phyloP scores from a whole-genome alignment of 2,113 vertebrate species.

The Hipposideros armiger region DNA sequence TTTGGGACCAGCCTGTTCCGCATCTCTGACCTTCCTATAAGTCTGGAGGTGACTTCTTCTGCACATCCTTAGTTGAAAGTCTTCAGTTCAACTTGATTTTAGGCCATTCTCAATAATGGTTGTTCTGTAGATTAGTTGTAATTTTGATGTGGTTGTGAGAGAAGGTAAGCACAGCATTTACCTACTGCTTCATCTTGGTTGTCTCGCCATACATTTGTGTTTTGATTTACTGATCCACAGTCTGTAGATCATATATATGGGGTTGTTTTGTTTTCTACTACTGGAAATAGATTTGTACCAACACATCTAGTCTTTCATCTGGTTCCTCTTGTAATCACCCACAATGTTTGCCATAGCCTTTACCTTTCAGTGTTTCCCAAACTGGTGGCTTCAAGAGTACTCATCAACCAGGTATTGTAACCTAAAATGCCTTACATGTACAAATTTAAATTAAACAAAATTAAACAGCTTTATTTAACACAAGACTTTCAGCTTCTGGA shows the following conservation, averaged over 20 bases:
- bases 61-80: too few relatives aligned
- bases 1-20: too few relatives aligned
- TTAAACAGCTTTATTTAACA: neutral
- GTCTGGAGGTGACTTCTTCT: too few relatives aligned
- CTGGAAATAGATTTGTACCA: neutral
- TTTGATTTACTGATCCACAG: neutral
- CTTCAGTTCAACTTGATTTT: too few relatives aligned
- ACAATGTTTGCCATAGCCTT: fast-evolving
- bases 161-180: too few relatives aligned
- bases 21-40: too few relatives aligned
- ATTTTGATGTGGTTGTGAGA: too few relatives aligned
- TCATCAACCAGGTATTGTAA: neutral
- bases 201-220: neutral
- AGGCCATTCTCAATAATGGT: too few relatives aligned
- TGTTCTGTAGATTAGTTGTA: too few relatives aligned
- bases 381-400: neutral
- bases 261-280: neutral
- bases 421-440: neutral
- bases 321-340: neutral
- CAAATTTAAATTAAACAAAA: neutral
- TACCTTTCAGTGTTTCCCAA: neutral
- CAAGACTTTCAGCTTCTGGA: neutral
- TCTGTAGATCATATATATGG: neutral
- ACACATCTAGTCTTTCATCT: neutral
- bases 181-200: too few relatives aligned